These are phyloP conservation scores for Bombylius major DNA, from an alignment of 2,888 invertebrate species.

Conservation along the genomic window DNA sequence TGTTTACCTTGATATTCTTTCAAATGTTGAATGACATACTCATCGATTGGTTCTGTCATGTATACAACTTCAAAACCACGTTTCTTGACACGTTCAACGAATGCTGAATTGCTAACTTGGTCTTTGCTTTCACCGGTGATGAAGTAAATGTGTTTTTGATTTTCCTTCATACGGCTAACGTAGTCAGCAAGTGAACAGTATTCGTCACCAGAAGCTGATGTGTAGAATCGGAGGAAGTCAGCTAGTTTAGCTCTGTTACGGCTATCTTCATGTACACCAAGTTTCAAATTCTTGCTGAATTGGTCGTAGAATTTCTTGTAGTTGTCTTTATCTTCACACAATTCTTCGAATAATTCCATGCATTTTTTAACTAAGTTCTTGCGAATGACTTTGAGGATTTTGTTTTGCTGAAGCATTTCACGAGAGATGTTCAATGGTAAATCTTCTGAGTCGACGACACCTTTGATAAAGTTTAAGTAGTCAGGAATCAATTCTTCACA, in stretches of 20 bases:
- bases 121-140: conserved; percentile 94
- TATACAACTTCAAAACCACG: conserved; percentile 96
- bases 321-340: conserved; percentile 92
- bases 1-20: conserved; percentile 96
- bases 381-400: conserved; percentile 96
- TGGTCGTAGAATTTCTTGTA: conserved; percentile 99
- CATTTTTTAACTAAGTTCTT: conserved; percentile 99
- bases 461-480: conserved; percentile 90
- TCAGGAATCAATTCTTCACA: conserved; percentile 99
- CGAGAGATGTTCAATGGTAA: conserved; percentile 96
- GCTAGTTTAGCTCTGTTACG: conserved; percentile 85
- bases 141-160: conserved; percentile 96
- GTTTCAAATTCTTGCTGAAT: conserved; percentile 92
- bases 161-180: conserved; percentile 94
- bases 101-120: conserved; percentile 89
- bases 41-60: conserved; percentile 99
- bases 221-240: conserved; percentile 82
- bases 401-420: conserved; percentile 99
- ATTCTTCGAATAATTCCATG: conserved; percentile 89
- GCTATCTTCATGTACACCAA: conserved; percentile 96
- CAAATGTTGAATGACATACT: conserved; percentile 96
- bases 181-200: conserved; percentile 89
- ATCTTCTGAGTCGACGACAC: conserved; percentile 99
- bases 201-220: conserved; percentile 92
- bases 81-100: conserved; percentile 95